Evolutionary conservation across 2,797 vertebrate genomes (phyloP), one percentile per base, ranked within the genome.

Genomic region (Myotis findleyi): DNA sequence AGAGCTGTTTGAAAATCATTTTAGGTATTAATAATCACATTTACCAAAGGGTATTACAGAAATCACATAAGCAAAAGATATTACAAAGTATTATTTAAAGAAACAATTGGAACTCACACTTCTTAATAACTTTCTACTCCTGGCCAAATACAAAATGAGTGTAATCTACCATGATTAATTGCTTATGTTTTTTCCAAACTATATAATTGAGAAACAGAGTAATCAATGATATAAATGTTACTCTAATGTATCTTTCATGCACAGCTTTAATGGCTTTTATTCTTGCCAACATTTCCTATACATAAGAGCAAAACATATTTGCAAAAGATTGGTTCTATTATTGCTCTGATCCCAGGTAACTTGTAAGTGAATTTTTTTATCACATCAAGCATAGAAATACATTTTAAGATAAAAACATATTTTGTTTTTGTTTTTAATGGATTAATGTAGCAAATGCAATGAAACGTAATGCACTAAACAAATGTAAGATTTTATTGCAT

Each of bases 181-280:
- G 93, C 86, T 96, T 96, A 64, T 92, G 86, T 41, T 96, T 96
- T 96, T 89, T 89, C 62, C 76, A 93, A 91, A 93, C 80, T 94
- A 38, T 66, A 87, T 95, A 97, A 97, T 82, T 96, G 91, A 97
- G 95, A 97, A 97, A 96, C 27, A 93, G 82, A 91, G 47, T 97
- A 97, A 97, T 97, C 94, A 92, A 96, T 97, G 95, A 95, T 95
- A 97, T 88, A 96, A 97, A 94, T 94, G 92, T 96, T 96, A 96
- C 57, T 92, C 83, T 91, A 96, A 89, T 91, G 57, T 97, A 87
- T 87, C 93, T 97, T 97, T 97, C 81, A 91, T 81, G 93, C n/a
- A 96, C 51, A 96, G 71, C 3, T 21, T 89, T 94, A 96, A 93
- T 93, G 36, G 72, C 23, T 96, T 93, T 96, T 91, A 87, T 94